Base-by-base conservation (phyloP, 2,797 vertebrate genomes). In the Phoeniculus purpureus region DNA sequence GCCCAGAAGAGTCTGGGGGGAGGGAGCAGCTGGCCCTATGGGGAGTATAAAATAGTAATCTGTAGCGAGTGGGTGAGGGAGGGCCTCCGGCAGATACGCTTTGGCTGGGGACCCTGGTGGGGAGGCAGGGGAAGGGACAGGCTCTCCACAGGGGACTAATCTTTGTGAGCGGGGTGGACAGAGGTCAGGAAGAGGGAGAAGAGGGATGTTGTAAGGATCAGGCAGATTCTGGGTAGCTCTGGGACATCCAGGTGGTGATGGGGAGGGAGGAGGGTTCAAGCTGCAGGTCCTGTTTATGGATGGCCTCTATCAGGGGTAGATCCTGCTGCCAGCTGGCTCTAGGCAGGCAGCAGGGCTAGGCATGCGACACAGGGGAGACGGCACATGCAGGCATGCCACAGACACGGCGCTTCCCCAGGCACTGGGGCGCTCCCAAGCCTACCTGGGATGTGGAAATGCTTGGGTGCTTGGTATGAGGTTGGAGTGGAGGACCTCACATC, bases 391-490 rank as follows among this genome's bases (percentile, higher is more conserved):
- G 89, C 96, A 96, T 96, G 94, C 96, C 84, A 96, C 88, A 90
- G 79, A 92, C 89, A 95, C 80, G 27, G 94, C 6, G 52, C 94
- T 94, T 85, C 85, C 93, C 92, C 19, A 6, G 61, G 87, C 3
- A 79, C 74, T 4, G 22, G 89, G 84, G 95, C 3, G 67, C 89
- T 91, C 92, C 94, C 47, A 96, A 78, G 96, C 98, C 98, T 99
- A 99, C 99, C 99, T 99, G 99, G 99, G 96, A 99, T 98, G 98
- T 99, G 99, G 98, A 99, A 99, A 98, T 99, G 99, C 98, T 98
- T 99, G 97, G 99, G 99, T 80, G 98, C 98, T 98, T 99, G 99
- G 98, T 98, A 99, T 97, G 98, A 98, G 98, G 99, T 99, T 85
- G 99, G 98, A 95, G 98, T 99, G 97, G 98, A 98, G 97, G 98